phyloP scores from a whole-genome alignment of 1,140 invertebrate species.

The Nasonia vitripennis region DNA sequence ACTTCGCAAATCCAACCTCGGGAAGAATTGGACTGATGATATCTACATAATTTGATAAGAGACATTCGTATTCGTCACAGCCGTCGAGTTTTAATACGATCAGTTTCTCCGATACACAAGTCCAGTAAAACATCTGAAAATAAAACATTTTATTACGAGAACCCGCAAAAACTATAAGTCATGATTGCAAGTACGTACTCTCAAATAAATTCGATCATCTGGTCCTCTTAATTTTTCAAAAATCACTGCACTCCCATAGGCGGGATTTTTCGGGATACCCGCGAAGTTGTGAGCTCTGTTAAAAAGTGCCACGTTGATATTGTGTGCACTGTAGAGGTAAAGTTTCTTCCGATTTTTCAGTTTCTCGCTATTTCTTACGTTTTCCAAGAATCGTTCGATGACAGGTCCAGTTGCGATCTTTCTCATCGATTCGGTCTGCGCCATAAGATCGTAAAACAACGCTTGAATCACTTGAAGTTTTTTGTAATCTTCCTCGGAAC shows the following conservation, averaged over 20 bases:
- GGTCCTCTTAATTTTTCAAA: background rate
- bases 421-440: background rate
- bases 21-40: background rate
- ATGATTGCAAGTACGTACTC: background rate
- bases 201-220: background rate
- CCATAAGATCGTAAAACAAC: background rate
- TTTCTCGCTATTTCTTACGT: background rate
- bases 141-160: background rate
- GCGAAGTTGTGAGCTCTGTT: background rate
- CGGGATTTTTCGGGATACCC: background rate
- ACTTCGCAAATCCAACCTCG: background rate
- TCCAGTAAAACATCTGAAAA: conserved; percentile 3
- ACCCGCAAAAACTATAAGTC: background rate
- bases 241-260: background rate
- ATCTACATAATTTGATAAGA: background rate
- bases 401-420: background rate
- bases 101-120: background rate
- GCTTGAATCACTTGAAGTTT: background rate
- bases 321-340: background rate
- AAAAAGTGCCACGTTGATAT: background rate
- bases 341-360: background rate
- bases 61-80: background rate
- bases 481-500: background rate
- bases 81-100: background rate
- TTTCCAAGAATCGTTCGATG: background rate